phyloP scores from a whole-genome alignment of 2,888 invertebrate species.

The Habroteleia sp. region DNA sequence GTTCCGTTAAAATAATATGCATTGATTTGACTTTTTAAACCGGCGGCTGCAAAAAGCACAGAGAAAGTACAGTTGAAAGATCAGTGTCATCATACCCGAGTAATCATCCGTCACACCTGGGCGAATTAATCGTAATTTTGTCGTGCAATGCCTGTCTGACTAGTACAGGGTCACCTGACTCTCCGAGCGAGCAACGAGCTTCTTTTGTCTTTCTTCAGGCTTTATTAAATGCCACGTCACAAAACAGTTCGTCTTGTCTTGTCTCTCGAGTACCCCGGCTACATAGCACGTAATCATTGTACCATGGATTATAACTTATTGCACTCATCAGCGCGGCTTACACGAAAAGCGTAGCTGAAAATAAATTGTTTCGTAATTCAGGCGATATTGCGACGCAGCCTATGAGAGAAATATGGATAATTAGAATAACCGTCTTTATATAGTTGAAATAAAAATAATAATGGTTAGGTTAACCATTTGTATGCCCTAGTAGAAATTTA shows the following conservation, averaged over 20 bases:
- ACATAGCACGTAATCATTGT: conserved; percentile 41
- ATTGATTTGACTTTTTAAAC: neutral
- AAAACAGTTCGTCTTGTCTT: conserved; percentile 59
- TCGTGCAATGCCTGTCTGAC: conserved; percentile 50
- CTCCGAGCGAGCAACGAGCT: conserved; percentile 40
- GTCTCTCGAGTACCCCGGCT: conserved; percentile 19
- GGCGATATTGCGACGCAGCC: conserved; percentile 1
- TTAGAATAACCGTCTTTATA: no score
- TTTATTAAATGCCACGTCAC: conserved; percentile 71
- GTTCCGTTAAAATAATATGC: neutral
- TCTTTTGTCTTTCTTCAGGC: conserved; percentile 56
- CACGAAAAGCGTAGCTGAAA: conserved; percentile 37
- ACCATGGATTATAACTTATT: conserved; percentile 36
- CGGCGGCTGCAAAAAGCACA: conserved; percentile 1
- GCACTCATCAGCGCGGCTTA: conserved; percentile 35
- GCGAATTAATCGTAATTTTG: conserved; percentile 68
- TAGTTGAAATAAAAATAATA: no score
- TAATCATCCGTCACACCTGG: conserved; percentile 63
- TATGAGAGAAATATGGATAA: no score
- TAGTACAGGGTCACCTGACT: conserved; percentile 63
- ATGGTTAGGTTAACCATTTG: no score
- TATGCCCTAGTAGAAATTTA: no score
- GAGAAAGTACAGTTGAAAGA: conserved; percentile 63
- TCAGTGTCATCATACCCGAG: conserved; percentile 49
- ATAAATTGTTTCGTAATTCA: conserved; percentile 43